These are phyloP conservation scores for Acheta domesticus DNA, from an alignment of 2,888 invertebrate genomes.

Conservation along the genomic window DNA sequence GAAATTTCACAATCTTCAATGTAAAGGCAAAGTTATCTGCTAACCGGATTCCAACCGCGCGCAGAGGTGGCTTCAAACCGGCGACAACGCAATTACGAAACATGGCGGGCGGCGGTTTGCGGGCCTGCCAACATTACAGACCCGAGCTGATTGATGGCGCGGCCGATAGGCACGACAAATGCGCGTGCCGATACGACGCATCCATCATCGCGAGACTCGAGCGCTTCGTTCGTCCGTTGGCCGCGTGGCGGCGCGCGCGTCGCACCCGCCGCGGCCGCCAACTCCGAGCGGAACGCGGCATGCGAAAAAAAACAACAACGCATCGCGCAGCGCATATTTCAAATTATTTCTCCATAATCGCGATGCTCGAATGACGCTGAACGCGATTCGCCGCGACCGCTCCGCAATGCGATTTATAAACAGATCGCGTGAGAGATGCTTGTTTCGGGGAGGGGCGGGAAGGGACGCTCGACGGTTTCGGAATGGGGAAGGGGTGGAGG, in stretches of 20 bases:
- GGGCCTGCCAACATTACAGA: background rate
- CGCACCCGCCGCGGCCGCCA: background rate
- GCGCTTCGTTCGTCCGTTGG: background rate
- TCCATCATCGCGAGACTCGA: background rate
- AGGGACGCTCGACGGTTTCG: background rate
- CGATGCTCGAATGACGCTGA: background rate
- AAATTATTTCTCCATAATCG: constrained; percentile 6
- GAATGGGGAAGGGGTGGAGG: background rate
- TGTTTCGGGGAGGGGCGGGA: background rate
- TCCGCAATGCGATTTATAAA: constrained; percentile 18
- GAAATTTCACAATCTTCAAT: background rate
- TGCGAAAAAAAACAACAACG: background rate
- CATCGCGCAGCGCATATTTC: constrained; percentile 6
- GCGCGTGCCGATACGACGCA: background rate
- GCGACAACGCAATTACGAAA: background rate
- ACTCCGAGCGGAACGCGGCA: background rate
- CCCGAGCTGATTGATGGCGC: background rate
- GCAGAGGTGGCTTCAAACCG: background rate
- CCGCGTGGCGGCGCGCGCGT: background rate
- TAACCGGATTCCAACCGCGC: background rate
- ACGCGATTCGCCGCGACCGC: background rate
- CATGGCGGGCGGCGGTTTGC: background rate
- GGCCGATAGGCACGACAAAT: background rate
- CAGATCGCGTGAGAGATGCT: constrained; percentile 3
- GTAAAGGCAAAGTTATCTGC: background rate